Base-by-base conservation (phyloP, 2,797 vertebrate species). In the Heteromormyrus szaboi region DNA sequence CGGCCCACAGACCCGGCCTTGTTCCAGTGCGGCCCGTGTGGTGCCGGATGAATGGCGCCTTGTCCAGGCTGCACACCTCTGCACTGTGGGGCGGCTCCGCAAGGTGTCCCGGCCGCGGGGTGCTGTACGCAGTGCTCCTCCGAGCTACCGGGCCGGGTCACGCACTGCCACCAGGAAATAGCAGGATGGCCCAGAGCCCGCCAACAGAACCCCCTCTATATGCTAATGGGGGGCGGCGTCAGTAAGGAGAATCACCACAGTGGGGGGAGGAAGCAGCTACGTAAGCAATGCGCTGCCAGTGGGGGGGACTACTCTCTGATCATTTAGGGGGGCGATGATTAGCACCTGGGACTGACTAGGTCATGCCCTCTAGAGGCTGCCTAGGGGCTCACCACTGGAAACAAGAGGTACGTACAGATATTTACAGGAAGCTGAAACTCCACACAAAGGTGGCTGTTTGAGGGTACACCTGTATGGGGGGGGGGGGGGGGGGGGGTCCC, bases 41-140 rank as follows among this genome's bases (percentile, higher is more conserved):
- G 92, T 91, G 91, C 89, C 89, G 33, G 3, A 93, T 94, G 93
- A 95, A 95, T 93, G 93, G 90, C 79, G 93, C 92, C 91, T 94
- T 94, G 92, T 94, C 51, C 91, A 92, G 93, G 91, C 91, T 91
- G 88, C 88, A 90, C 92, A 91, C 90, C 88, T 62, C 92, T 90
- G 91, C 90, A 90, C 92, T 91, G 76, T 89, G 54, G 8, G n/a
- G 56, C 1, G 56, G n/a, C 59, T 11, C 22, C 0, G 59, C 8
- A 92, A 92, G 93, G 92, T 81, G 91, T 91, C 90, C 93, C 91
- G 90, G 90, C 89, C 89, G 81, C 89, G 8, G 76, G 88, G 33
- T 3, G 25, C 54, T 50, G 72, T 8, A 50, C 19, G n/a, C 44
- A 12, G 29, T 76, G 88, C 33, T 62, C 46, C 3, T 25, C 6